Base-by-base conservation (phyloP, 2,797 vertebrate genomes). In the Sphaeramia orbicularis region DNA sequence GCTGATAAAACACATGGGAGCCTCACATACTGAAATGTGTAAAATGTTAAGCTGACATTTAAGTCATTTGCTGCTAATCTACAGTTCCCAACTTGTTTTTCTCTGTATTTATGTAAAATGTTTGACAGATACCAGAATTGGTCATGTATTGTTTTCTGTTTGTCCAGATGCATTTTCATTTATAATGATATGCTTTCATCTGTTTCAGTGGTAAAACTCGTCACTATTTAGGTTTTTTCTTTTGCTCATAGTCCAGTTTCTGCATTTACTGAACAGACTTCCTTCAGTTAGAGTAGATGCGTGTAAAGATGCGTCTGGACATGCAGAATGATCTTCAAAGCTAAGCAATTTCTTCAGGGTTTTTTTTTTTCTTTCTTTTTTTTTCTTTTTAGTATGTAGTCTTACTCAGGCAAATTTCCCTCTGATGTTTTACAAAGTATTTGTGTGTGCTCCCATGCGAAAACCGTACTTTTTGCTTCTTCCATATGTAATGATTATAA, bases 281-380 rank as follows among this genome's bases (percentile, higher is more conserved):
- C 10, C 10, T 41, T 21, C 1, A 51, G 48, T 43, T n/a, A 18
- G 37, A 44, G 44, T 63, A 14, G 35, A 48, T 40, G 47, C 48
- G 7, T 30, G 15, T 50, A 53, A 42, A 55, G 76, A 77, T 89
- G 73, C 65, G 51, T 91, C 91, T 92, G 89, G 89, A 86, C 84
- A 85, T 81, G 70, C 83, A 84, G 84, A 91, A 83, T 27, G 27
- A 48, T 62, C 15, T 9, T 65, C 3, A 11, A 55, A 30, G 36
- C 37, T 15, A 4, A 43, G 9, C 2, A 13, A 40, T 10, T 45
- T 27, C 6, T 27, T 21, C 19, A n/a, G n/a, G n/a, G n/a, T 21
- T 24, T 60, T 54, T 13, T 19, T 14, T 56, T 64, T 15, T 43
- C 42, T 19, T 14, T 56, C 64, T 15, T 43, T 42, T 42, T 3